Base-by-base conservation (phyloP, 2,888 invertebrate species). In the Romanomermis culicivorax region DNA sequence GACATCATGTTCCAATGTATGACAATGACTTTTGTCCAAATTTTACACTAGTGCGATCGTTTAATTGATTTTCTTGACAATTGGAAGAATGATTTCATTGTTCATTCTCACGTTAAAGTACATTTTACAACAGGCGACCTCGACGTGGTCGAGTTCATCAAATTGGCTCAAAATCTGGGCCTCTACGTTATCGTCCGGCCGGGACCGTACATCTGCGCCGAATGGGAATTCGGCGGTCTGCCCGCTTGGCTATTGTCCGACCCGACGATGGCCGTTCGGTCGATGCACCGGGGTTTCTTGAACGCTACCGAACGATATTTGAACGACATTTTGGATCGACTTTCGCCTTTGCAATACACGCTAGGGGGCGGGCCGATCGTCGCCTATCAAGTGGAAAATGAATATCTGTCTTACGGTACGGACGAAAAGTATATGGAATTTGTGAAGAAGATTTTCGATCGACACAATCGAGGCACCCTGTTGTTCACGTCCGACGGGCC, bases 371-470 rank as follows among this genome's bases (percentile, higher is more conserved):
- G 72, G 14, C 68, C 71, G n/a, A 61, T 72, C 24, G 62, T 71
- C 3, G 66, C 68, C 62, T 67, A 71, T 20, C 72, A 71, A 65
- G 70, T 71, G 25, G 36, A 59, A n/a, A 93, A 93, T 69, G 89
- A 87, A 69, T 91, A 89, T 63, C 89, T 88, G 1, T 86, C 85
- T 63, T 85, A 79, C 65, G 79, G 79, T 11, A 80, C 79, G 62
- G 82, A 85, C 65, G 71, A 71, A 57, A 71, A 72, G 1, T 86
- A 88, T 68, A 78, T 77, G 62, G 65, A 67, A 26, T n/a, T n/a
- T n/a, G n/a, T n/a, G n/a, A n/a, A n/a, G n/a, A n/a, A n/a, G n/a
- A n/a, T n/a, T n/a, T n/a, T n/a, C n/a, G n/a, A n/a, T n/a, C n/a
- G n/a, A n/a, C n/a, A n/a, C n/a, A n/a, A n/a, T n/a, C n/a, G n/a